Base-by-base conservation (phyloP, 2,888 invertebrate species). In the Athripsodes cinereus region DNA sequence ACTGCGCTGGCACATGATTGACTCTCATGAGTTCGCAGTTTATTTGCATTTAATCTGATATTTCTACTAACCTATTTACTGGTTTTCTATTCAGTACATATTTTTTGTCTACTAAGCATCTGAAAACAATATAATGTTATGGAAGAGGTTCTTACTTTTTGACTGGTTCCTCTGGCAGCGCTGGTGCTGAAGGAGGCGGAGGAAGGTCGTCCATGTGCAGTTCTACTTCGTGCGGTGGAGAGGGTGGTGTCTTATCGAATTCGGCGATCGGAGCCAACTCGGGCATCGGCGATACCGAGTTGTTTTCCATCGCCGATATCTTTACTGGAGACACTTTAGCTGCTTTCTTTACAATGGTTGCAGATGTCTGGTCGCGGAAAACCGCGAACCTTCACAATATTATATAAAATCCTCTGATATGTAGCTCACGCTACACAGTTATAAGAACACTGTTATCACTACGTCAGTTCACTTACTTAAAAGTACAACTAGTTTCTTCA, bases 181-280 rank as follows among this genome's bases (percentile, higher is more conserved):
- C 68, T 62, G 83, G 81, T 64, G 81, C 80, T 16, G 69, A 69
- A 62, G 83, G 81, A 62, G 83, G 81, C 8, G 85, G 84, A 40
- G 84, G 83, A 16, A 85, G 85, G 64, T 84, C 72, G 67, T 84
- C 84, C 62, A 84, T 85, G 80, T 84, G 81, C 1, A 84, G 82
- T 56, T 83, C 77, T 67, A 79, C 79, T 65, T 79, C 79, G 65
- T 80, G 80, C 31, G 83, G 83, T 35, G 84, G 84, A 64, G 84
- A 83, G 6, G 84, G 84, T 31, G 85, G 84, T 8, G 84, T 83
- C 74, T 85, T 85, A 69, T 86, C 85, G 68, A 86, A 85, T 74
- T 85, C 85, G 52, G 85, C 85, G 64, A 85, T 85, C 26, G 85
- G 85, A 57, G 85, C 85, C 70, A 84, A 71, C 67, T 83, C 82